Conservation (phyloP, 2,888 invertebrate species). For the Phragmatobia fuliginosa region DNA sequence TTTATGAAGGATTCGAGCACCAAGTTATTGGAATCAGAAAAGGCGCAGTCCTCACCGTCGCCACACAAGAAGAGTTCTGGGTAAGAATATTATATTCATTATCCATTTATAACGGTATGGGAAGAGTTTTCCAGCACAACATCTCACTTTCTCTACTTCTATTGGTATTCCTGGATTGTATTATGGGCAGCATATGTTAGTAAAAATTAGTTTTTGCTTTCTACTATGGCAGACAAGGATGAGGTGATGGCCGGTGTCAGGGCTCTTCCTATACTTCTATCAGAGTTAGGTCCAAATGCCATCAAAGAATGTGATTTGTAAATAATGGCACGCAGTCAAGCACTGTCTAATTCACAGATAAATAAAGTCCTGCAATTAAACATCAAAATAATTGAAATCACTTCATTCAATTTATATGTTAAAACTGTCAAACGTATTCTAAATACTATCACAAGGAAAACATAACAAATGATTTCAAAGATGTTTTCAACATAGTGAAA, state of each 20-base stretch:
- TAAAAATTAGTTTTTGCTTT: background rate
- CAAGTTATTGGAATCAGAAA: conserved; percentile 81
- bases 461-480: background rate
- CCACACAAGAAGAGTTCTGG: conserved; percentile 83
- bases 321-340: conserved; percentile 68
- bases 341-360: conserved; percentile 66
- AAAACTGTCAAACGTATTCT: conserved; percentile 36
- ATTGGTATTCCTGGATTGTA: background rate
- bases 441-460: background rate
- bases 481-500: background rate
- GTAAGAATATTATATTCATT: conserved; percentile 60
- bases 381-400: conserved; percentile 20
- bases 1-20: conserved; percentile 82
- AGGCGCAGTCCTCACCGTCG: conserved; percentile 72
- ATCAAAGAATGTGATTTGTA: conserved; percentile 47
- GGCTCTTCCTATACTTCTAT: conserved; percentile 8
- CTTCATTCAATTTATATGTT: conserved; percentile 21
- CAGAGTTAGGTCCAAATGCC: conserved; percentile 6
- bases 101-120: background rate
- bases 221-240: background rate
- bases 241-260: background rate
- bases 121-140: conserved; percentile 1
- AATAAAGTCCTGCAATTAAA: conserved; percentile 8
- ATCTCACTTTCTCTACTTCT: background rate
- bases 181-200: background rate